phyloP scores from a whole-genome alignment of 1,140 invertebrate species.

The Goniozus legneri region DNA sequence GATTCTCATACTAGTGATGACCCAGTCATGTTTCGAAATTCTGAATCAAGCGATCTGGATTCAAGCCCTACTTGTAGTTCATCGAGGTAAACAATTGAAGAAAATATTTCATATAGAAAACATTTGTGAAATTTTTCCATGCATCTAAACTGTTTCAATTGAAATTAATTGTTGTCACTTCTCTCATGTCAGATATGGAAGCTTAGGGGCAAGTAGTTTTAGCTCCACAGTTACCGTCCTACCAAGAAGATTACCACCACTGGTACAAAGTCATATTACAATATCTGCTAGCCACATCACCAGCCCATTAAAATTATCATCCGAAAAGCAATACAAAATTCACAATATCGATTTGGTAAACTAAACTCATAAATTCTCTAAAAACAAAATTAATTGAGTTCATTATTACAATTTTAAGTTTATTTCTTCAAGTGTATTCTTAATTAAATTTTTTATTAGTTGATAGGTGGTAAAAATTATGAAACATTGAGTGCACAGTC shows the following conservation, averaged over 20 bases:
- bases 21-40: constrained; percentile 25
- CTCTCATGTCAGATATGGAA: constrained; percentile 26
- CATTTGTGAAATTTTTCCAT: no score
- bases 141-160: no score
- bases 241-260: constrained; percentile 21
- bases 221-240: constrained; percentile 20
- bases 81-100: constrained; percentile 15
- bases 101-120: not conserved
- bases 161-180: no score
- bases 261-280: constrained; percentile 11
- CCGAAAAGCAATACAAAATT: constrained; percentile 27
- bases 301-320: constrained; percentile 10
- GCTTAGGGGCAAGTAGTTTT: constrained; percentile 16
- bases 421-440: no score
- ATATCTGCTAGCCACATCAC: constrained; percentile 5
- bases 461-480: not conserved
- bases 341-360: constrained; percentile 27
- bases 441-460: not conserved
- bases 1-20: constrained; percentile 23
- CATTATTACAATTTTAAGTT: no score
- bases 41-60: constrained; percentile 34
- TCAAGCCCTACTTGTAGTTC: constrained; percentile 8
- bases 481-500: not conserved
- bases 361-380: no score
- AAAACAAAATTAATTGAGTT: no score